phyloP scores from a whole-genome alignment of 2,113 vertebrate species.

The Poeciliopsis prolifica region DNA sequence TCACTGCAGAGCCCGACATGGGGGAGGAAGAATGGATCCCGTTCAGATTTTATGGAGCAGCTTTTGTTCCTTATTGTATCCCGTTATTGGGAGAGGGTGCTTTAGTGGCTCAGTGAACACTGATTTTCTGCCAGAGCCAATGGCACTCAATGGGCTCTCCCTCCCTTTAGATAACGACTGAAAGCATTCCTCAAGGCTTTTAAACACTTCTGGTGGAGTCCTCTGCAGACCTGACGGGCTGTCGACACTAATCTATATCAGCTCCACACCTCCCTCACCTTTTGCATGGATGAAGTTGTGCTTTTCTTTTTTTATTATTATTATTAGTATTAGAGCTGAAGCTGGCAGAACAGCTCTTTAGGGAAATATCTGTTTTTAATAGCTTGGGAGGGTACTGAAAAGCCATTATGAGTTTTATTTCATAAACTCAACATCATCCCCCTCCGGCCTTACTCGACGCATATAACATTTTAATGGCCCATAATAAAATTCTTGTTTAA shows the following conservation, averaged over 20 bases:
- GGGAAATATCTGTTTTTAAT: constrained; percentile 83
- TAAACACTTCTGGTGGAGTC: constrained; percentile 84
- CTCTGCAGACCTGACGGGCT: constrained; percentile 85
- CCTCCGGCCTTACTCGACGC: constrained; percentile 33
- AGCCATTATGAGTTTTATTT: constrained; percentile 63
- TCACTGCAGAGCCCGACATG: constrained; percentile 26
- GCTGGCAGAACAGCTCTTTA: constrained; percentile 78
- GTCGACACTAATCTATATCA: constrained; percentile 90
- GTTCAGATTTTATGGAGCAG: constrained; percentile 73
- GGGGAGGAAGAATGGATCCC: constrained; percentile 60
- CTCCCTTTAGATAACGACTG: constrained; percentile 82
- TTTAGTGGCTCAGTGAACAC: constrained; percentile 85
- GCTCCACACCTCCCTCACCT: constrained; percentile 79
- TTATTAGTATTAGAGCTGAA: constrained; percentile 77
- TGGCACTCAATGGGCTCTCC: constrained; percentile 85
- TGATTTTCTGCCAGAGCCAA: constrained; percentile 92
- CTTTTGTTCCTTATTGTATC: constrained; percentile 76
- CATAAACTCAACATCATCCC: constrained; percentile 53
- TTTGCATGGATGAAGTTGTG: constrained; percentile 86
- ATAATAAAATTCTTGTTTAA: constrained; percentile 64
- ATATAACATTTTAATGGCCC: constrained; percentile 55
- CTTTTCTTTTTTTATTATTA: constrained; percentile 5
- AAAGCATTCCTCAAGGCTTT: constrained; percentile 88
- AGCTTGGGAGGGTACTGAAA: constrained; percentile 64
- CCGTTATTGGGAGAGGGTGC: constrained; percentile 67